Percentiles rank a stretch among this genome's conserved stretches.
phyloP scores from a whole-genome alignment of 1,140 invertebrate species.

The Drosophila asahinai region DNA sequence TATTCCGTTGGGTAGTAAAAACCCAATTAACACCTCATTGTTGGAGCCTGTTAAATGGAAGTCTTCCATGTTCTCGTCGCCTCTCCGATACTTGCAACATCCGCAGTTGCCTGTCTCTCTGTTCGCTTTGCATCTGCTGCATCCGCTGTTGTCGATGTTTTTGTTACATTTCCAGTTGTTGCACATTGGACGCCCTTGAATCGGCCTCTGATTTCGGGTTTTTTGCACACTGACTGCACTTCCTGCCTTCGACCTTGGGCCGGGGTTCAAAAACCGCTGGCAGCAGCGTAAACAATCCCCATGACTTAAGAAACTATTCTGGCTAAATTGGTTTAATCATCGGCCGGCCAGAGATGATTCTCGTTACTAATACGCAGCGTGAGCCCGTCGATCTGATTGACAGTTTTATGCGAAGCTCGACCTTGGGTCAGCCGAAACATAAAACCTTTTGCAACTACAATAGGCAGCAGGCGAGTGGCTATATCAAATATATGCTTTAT shows the following conservation, averaged over 20 bases:
- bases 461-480: slow-evolving; percentile 40
- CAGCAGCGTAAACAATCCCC: slow-evolving; percentile 16
- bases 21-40: slow-evolving; percentile 25
- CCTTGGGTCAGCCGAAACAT: slow-evolving; percentile 58
- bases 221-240: slow-evolving; percentile 58
- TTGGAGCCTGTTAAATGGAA: slow-evolving; percentile 7
- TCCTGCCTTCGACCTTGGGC: slow-evolving; percentile 63
- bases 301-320: slow-evolving; percentile 27
- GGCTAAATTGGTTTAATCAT: slow-evolving; percentile 50
- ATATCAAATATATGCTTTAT: slow-evolving; percentile 11
- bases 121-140: slow-evolving; percentile 52
- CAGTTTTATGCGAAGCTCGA: slow-evolving; percentile 53
- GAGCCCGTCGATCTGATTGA: slow-evolving; percentile 57
- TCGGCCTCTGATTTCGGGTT: slow-evolving; percentile 61
- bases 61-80: slow-evolving; percentile 34
- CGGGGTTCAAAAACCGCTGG: slow-evolving; percentile 59
- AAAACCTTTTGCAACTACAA: slow-evolving; percentile 63
- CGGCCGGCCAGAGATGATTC: slow-evolving; percentile 19
- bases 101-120: slow-evolving; percentile 30
- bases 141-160: slow-evolving; percentile 67
- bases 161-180: slow-evolving; percentile 45
- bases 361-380: slow-evolving; percentile 53
- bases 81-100: slow-evolving; percentile 49
- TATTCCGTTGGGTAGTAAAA: neutral
- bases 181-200: slow-evolving; percentile 63